Evolutionary conservation across 2,888 invertebrate genomes (phyloP), one percentile per base, ranked within the genome.

Genomic region (Ennomos fuscantarius): DNA sequence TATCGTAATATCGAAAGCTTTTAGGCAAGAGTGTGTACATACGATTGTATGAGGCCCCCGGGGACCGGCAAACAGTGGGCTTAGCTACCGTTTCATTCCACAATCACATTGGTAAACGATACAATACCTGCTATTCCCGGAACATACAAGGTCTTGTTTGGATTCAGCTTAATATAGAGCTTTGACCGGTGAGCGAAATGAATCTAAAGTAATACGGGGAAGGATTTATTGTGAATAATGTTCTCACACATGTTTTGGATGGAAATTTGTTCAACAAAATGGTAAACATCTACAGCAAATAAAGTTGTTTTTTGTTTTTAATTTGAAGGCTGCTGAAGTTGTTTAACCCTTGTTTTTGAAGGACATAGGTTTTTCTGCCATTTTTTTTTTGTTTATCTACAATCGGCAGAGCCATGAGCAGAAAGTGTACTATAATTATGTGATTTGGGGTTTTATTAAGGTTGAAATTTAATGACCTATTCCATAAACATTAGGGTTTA

Each of bases 101-200:
- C 72, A 76, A 74, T 73, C 68, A 70, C 69, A 71, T 68, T 62
- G 64, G 70, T 69, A 73, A 74, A 71, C 73, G 70, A 76, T 69
- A 72, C 68, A 66, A 68, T 65, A 68, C 68, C 65, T 65, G 52
- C 52, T 60, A 54, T 64, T 63, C 62, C 51, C 47, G 55, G 61
- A 68, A 70, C 63, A 60, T 59, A 69, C 68, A 53, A 65, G 67
- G 66, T 59, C 65, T 44, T 39, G 68, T 67, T 67, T 71, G 70
- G 69, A 74, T 69, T 66, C 52, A 62, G 55, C 62, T 70, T 72
- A 71, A 78, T 74, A 70, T 74, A 60, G 47, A 54, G 47, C 63
- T 60, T 65, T 67, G 63, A 65, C 68, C 72, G 66, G 53, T 63
- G 57, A 49, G 11, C 49, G 44, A 62, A 63, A 62, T 63, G 42